Evolutionary conservation across 2,888 invertebrate species (phyloP), one percentile per base, ranked within the genome.

Genomic region (Lasius platythorax): DNA sequence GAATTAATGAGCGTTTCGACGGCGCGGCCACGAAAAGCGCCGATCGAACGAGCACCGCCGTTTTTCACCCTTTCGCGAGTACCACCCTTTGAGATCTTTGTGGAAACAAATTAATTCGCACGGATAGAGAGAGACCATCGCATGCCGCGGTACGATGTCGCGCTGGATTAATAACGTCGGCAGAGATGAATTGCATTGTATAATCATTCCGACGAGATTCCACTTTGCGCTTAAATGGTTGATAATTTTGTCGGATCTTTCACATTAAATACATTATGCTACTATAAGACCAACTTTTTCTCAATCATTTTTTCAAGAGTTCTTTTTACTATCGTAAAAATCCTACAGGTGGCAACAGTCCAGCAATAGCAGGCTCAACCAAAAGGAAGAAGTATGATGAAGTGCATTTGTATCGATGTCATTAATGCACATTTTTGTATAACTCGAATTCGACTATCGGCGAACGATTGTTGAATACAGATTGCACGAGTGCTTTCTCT

Each of bases 1-100:
- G 84, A 84, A 86, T 86, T 86, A 74, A 84, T 73, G 66, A 81
- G 58, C 64, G 56, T 56, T 79, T 83, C 53, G 33, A 67, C 43
- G 64, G n/a, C 28, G 50, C 76, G 37, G 66, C 53, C n/a, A 12
- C 70, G 72, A 79, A 73, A 61, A 79, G 73, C 79, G 46, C 8
- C 73, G 33, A 79, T 79, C 58, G 73, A 78, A 76, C 53, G 67
- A 23, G 23, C 37, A 33, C 28, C 23, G 5, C 15, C 33, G 56
- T 61, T 79, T 79, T 61, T 37, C 46, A 72, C 46, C 46, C 58
- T 46, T 37, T 46, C 79, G 30, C 72, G 33, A 23, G 30, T 12
- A 12, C 37, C 37, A 30, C 4, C 30, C 72, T 78, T 79, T 79
- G 73, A 72, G 61, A 73, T 73, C 46, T 46, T 73, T 61, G 73